phyloP scores from a whole-genome alignment of 2,797 vertebrate species.

The Yasuhikotakia modesta region DNA sequence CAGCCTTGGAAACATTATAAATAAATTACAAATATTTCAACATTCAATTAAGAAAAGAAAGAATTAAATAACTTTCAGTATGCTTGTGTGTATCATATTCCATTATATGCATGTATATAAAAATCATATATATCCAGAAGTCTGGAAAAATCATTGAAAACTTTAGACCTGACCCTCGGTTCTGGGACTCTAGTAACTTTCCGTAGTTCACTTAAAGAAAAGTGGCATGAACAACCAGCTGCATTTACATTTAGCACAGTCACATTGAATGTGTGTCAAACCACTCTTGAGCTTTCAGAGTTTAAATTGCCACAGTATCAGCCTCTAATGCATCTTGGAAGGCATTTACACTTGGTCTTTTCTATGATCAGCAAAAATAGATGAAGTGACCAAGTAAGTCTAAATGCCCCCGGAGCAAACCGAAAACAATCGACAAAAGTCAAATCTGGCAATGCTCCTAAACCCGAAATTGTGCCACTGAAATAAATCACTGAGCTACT shows the following conservation, averaged over 20 bases:
- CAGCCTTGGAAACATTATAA: too few species aligned
- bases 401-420: background rate
- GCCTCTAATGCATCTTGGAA: background rate
- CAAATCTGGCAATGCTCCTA: constrained; percentile 18
- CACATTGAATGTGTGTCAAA: background rate
- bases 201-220: background rate
- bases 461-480: constrained; percentile 15
- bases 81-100: too few species aligned
- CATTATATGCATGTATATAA: too few species aligned
- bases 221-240: background rate
- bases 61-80: too few species aligned
- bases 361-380: background rate
- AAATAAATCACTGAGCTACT: constrained; percentile 39
- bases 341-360: background rate
- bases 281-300: background rate
- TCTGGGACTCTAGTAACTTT: background rate
- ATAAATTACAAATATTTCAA: too few species aligned
- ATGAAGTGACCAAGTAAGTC: background rate
- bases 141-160: background rate
- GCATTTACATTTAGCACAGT: background rate
- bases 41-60: too few species aligned
- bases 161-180: background rate
- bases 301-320: background rate
- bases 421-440: constrained; percentile 10
- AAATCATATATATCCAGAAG: too few species aligned